Evolutionary conservation across 2,797 vertebrate genomes (phyloP).

Genomic region (Eurystomus glaucurus): DNA sequence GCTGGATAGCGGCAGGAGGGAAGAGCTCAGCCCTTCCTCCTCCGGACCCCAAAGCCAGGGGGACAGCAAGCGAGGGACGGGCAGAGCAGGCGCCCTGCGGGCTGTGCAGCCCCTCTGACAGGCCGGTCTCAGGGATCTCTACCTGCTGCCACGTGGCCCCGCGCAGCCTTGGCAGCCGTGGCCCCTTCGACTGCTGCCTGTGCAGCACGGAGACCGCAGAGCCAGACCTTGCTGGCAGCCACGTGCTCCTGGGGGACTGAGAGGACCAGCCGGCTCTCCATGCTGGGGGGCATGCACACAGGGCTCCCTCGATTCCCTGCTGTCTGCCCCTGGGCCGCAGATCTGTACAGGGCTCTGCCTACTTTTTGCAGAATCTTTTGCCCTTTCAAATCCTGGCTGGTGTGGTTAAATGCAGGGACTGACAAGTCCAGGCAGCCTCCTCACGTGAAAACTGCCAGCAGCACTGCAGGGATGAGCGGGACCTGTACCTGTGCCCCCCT

Average conservation of each 20-base stretch:
- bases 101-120: not conserved
- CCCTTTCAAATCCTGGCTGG: not conserved
- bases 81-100: accelerated
- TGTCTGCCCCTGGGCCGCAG: not conserved
- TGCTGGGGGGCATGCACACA: not conserved
- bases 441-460: accelerated
- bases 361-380: not conserved
- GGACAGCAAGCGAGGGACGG: accelerated
- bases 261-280: not conserved
- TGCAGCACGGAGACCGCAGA: not conserved
- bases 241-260: not conserved
- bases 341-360: not conserved
- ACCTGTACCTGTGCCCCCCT: not conserved
- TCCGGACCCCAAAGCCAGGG: not conserved
- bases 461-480: not conserved
- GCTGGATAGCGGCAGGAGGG: not conserved
- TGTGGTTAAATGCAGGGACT: not conserved
- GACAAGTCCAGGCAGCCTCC: not conserved
- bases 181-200: not conserved
- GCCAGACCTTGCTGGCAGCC: not conserved
- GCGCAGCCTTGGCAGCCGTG: not conserved
- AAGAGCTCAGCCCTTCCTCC: not conserved
- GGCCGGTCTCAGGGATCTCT: not conserved
- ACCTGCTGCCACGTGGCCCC: conserved; percentile 54
- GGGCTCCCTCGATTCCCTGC: accelerated